A percentile compares a stretch with the other conserved stretches of the same genome.
phyloP scores from a whole-genome alignment of 2,113 vertebrate species.

The Megaceryle torquata region DNA sequence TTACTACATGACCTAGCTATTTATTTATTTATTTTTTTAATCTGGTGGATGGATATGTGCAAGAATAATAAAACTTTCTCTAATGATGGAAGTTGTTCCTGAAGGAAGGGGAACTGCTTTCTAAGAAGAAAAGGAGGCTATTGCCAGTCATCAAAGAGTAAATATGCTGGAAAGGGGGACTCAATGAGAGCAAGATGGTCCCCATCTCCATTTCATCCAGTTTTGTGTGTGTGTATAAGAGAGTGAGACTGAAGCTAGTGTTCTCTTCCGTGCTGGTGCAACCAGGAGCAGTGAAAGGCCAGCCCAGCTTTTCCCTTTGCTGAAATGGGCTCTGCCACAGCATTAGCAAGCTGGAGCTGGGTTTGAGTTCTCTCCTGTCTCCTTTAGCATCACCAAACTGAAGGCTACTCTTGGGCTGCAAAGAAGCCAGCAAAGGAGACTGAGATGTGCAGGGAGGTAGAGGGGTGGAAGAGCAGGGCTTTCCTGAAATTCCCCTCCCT shows the following conservation, averaged over 20 bases:
- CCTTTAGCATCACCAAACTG: background rate
- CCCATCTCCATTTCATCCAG: background rate
- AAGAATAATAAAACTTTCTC: background rate
- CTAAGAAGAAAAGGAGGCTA: background rate
- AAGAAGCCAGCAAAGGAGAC: background rate
- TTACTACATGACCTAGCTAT: background rate
- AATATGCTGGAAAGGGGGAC: background rate
- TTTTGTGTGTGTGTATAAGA: background rate
- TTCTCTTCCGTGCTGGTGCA: background rate
- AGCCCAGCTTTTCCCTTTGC: background rate
- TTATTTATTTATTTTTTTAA: background rate
- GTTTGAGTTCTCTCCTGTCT: background rate
- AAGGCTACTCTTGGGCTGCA: background rate
- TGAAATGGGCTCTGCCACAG: background rate
- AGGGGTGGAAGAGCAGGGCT: background rate
- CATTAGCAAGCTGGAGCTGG: background rate
- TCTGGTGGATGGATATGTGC: background rate
- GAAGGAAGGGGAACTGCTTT: accelerated
- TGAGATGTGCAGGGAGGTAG: accelerated
- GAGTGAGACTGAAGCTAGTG: background rate
- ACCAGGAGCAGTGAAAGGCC: background rate
- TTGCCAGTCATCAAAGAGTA: background rate
- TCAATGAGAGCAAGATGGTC: background rate
- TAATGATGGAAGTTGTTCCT: background rate
- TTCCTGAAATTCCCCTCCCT: background rate